These are phyloP conservation scores for Zaprionus davidi DNA, from an alignment of 1,140 invertebrate genomes.

Conservation along the genomic window DNA sequence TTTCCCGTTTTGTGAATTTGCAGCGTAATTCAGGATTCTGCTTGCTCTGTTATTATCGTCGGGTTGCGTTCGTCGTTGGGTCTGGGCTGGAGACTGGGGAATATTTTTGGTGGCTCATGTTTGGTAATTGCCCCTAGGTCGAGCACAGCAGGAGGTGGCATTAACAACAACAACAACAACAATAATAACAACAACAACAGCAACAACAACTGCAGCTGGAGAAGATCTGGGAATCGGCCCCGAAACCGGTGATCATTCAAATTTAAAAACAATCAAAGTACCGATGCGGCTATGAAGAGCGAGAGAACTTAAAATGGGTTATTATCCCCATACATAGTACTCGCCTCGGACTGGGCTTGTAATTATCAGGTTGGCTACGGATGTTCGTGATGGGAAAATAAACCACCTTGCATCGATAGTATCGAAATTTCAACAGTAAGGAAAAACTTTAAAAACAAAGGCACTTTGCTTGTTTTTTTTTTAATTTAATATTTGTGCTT, in stretches of 20 bases:
- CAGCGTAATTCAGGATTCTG: constrained; percentile 81
- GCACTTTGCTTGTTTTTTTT: too few relatives aligned
- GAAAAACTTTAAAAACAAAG: background rate
- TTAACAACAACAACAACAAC: constrained; percentile 42
- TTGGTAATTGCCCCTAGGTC: constrained; percentile 74
- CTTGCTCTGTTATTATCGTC: constrained; percentile 78
- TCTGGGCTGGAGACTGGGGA: constrained; percentile 48
- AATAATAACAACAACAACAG: background rate
- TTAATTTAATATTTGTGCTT: too few relatives aligned
- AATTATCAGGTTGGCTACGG: constrained; percentile 19
- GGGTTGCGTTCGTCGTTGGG: constrained; percentile 39
- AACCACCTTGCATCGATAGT: background rate
- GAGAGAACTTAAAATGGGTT: constrained; percentile 49
- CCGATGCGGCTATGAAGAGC: constrained; percentile 48
- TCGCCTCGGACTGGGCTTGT: constrained; percentile 27
- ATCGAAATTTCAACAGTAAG: background rate
- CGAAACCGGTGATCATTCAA: constrained; percentile 50
- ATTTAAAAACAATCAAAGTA: constrained; percentile 75
- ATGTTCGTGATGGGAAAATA: background rate
- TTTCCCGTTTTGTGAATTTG: constrained; percentile 41
- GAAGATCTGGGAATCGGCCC: constrained; percentile 18
- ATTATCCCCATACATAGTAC: constrained; percentile 40
- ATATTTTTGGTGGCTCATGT: constrained; percentile 49
- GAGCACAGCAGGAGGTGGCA: constrained; percentile 64
- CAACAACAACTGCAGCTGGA: constrained; percentile 24